Conservation (phyloP, 2,797 vertebrate species). For the Platyrinchus mystaceus region DNA sequence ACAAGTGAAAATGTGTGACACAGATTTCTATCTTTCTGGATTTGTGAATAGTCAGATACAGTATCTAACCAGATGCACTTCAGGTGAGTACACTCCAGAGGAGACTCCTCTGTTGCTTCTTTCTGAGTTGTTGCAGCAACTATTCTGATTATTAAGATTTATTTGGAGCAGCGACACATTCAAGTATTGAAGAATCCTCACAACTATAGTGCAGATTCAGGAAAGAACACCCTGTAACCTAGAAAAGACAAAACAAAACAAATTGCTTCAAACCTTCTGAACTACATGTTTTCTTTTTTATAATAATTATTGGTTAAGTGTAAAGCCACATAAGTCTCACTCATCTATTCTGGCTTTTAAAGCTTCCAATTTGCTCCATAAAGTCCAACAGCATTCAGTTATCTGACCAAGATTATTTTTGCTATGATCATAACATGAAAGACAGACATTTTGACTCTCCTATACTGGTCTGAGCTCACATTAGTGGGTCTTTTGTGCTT, state of each 20-base stretch:
- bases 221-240: rapidly evolving
- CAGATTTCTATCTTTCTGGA: background rate
- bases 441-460: background rate
- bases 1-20: background rate
- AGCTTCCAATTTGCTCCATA: background rate
- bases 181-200: background rate
- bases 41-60: background rate
- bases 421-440: background rate
- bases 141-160: background rate
- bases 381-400: background rate
- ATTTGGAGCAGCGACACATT: background rate
- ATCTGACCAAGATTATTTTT: background rate
- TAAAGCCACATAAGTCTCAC: background rate
- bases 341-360: background rate
- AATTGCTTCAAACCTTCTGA: background rate
- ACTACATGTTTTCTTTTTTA: background rate
- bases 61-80: background rate
- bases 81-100: background rate
- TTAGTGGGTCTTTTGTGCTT: background rate
- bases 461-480: background rate
- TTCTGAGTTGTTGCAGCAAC: background rate
- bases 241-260: background rate
- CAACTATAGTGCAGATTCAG: background rate
- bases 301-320: background rate
- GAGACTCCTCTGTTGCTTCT: background rate